Base-by-base conservation (phyloP, 2,888 invertebrate genomes). In the Papilio demoleus region DNA sequence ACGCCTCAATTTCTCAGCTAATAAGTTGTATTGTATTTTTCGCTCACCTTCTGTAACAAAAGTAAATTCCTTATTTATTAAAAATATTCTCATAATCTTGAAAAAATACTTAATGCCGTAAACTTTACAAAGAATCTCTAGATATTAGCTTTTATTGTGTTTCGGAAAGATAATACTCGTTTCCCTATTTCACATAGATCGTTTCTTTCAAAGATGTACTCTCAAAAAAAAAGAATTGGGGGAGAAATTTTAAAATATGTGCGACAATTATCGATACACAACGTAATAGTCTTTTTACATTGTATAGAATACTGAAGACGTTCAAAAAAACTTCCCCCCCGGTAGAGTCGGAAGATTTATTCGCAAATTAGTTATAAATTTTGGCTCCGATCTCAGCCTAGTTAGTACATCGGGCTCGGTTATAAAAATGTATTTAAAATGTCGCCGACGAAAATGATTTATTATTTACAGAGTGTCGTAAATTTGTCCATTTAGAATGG, bases 391-490 rank as follows among this genome's bases (percentile, higher is more conserved):
- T 77, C 77, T 79, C 75, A 73, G 74, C 71, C 67, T 62, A 70
- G 69, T 70, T 77, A 80, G 82, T 84, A 89, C 88, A 86, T 86
- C 81, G 86, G 86, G 87, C 84, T 87, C 84, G 86, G 86, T 86
- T 92, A 91, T 91, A 92, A 92, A 92, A 92, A 90, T 91, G 90
- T 90, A 92, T 92, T 92, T 92, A 92, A 92, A 92, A 89, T 81
- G 90, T 90, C 92, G 83, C 84, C 81, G 81, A 78, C 77, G 77
- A 79, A 86, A 87, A 89, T 92, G 90, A 92, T 92, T 91, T 90
- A 92, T 90, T 80, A 79, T 81, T 74, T 81, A 85, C 80, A 76
- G 81, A 80, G 82, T 84, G 86, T 92, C 91, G 85, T 92, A 92
- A 92, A 92, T 92, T 92, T 92, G 92, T 91, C 89, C 86, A 87